Percentiles rank a stretch among this genome's conserved stretches.
phyloP scores from a whole-genome alignment of 2,113 vertebrate genomes.

The Paralichthys olivaceus region DNA sequence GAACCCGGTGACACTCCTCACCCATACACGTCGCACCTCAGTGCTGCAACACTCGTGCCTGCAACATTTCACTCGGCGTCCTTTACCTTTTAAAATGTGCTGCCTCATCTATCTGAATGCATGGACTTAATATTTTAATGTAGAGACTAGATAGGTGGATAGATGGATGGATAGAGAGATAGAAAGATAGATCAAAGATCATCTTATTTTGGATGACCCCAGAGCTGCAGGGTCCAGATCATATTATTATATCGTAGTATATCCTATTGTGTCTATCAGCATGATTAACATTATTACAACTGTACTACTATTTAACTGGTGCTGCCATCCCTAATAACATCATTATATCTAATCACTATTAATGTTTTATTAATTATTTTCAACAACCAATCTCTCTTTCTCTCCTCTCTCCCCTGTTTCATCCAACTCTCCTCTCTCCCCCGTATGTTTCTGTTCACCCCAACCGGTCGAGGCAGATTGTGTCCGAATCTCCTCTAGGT shows the following conservation, averaged over 20 bases:
- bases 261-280: too few species aligned
- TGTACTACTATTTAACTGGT: background rate
- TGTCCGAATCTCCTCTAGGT: too few species aligned
- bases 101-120: background rate
- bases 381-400: too few species aligned
- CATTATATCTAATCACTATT: too few species aligned
- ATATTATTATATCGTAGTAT: background rate
- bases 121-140: background rate
- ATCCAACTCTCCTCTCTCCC: too few species aligned
- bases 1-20: conserved; percentile 59
- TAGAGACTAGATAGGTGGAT: too few species aligned
- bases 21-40: conserved; percentile 21
- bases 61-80: background rate
- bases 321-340: too few species aligned
- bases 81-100: background rate
- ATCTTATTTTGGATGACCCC: background rate
- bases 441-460: too few species aligned
- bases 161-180: too few species aligned
- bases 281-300: background rate
- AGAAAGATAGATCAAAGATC: background rate
- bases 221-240: background rate
- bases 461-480: too few species aligned
- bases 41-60: background rate
- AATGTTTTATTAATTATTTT: too few species aligned
- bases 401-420: too few species aligned